Percentiles rank a stretch among this genome's conserved stretches.
These are phyloP conservation scores for Acomys russatus DNA, from an alignment of 2,797 vertebrate genomes.

Conservation along the genomic window DNA sequence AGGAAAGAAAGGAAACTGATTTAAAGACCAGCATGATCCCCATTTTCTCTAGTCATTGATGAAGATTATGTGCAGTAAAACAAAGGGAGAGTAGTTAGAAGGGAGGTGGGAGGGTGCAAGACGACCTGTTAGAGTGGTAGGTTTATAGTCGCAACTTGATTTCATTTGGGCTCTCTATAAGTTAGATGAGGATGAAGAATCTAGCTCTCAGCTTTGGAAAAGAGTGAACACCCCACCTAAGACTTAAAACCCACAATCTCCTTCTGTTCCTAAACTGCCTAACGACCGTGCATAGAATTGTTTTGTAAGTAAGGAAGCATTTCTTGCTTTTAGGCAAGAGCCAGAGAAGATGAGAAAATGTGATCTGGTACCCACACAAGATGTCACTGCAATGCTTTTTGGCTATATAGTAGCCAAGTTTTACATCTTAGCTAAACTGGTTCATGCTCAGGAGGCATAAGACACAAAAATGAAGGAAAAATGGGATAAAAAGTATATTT, in stretches of 20 bases:
- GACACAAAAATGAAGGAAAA: neutral
- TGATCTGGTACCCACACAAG: neutral
- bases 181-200: neutral
- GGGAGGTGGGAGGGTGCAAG: too few relatives aligned
- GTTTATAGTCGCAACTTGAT: neutral
- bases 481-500: neutral
- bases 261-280: neutral
- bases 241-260: neutral
- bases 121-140: neutral
- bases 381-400: neutral
- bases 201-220: conserved; percentile 61
- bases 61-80: conserved; percentile 8
- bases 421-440: neutral
- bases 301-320: conserved; percentile 23
- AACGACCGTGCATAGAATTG: neutral
- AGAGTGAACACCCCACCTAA: neutral
- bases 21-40: neutral
- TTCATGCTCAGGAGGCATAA: neutral
- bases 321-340: neutral
- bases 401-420: neutral
- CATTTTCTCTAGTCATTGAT: neutral
- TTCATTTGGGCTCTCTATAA: conserved; percentile 18
- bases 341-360: neutral
- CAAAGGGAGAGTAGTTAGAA: neutral
- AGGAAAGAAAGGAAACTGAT: neutral